Evolutionary conservation across 2,888 invertebrate genomes (phyloP).

Genomic region (Diaphora mendica): DNA sequence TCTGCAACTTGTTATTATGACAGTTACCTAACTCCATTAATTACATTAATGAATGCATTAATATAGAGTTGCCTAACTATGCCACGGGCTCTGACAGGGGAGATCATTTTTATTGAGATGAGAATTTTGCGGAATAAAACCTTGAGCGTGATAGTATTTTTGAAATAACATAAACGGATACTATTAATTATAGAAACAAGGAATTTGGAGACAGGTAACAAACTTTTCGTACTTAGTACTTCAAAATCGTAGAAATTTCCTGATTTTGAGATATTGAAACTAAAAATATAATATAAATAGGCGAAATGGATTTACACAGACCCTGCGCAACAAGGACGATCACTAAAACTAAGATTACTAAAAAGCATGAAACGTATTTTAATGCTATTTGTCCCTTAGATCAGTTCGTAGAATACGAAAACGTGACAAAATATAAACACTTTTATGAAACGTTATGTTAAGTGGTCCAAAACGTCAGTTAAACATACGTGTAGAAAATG

Average conservation of each 20-base stretch:
- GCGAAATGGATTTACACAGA: too few relatives aligned
- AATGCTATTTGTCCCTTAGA: background rate
- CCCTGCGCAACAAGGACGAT: too few relatives aligned
- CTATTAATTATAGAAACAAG: background rate
- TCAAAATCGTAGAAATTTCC: background rate
- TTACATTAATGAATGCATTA: slow-evolving; percentile 80
- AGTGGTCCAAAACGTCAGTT: too few relatives aligned
- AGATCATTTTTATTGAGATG: slow-evolving; percentile 38
- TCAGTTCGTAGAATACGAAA: background rate
- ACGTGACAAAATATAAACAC: background rate
- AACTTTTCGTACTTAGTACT: background rate
- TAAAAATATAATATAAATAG: too few relatives aligned
- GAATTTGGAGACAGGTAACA: background rate
- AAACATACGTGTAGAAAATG: too few relatives aligned
- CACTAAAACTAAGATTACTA: background rate
- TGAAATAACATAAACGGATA: background rate
- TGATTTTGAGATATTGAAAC: too few relatives aligned
- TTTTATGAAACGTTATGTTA: too few relatives aligned
- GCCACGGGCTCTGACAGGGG: slow-evolving; percentile 47
- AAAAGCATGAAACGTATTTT: background rate
- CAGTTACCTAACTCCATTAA: slow-evolving; percentile 79
- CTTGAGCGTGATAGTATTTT: background rate
- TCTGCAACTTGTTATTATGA: slow-evolving; percentile 60
- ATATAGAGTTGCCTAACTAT: slow-evolving; percentile 75
- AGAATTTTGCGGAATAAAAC: slow-evolving; percentile 30